Evolutionary conservation across 2,797 vertebrate genomes (phyloP), one percentile per base, ranked within the genome.

Genomic region (Hydrolagus colliei): DNA sequence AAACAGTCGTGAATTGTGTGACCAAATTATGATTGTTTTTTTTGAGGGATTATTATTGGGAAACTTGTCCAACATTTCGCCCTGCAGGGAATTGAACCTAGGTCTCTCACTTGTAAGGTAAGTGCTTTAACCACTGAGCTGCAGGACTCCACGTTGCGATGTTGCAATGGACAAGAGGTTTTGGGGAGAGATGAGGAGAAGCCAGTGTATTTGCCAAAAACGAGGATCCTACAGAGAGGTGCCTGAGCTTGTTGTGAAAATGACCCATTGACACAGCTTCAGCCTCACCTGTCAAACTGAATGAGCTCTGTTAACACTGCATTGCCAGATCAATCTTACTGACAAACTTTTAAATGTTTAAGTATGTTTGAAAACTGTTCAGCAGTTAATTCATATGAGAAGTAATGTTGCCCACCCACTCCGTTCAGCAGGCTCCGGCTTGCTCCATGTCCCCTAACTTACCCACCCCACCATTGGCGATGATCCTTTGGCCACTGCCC

Each of bases 251-350:
- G 41, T 84, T 84, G 32, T n/a, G 32, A n/a, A 71, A 84, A 84
- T 71, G 27, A 71, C 35, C 79, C 35, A 84, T 84, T 84, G 65
- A 68, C 79, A 71, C 65, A 84, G 63, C 79, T 84, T 84, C 32
- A n/a, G 35, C 79, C 18, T 27, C 12, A 71, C 16, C 20, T 84
- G 9, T 84, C 65, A 41, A 52, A 14, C 65, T 41, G 79, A 68
- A 84, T 71, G 79, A 67, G 79, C 18, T 16, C 8, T 41, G 65
- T 84, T 84, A 71, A 84, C 79, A 84, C 18, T 5, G 67, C n/a
- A 68, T 13, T 82, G 79, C 18, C 68, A 82, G 13, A 35, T 18
- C 32, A 52, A 52, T 71, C n/a, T 32, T 11, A 52, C 16, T 16
- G 62, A 9, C 14, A 32, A 35, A 1, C 14, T 20, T 13, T 68